Base-by-base conservation (phyloP, 2,888 invertebrate species). In the Thereva unica region DNA sequence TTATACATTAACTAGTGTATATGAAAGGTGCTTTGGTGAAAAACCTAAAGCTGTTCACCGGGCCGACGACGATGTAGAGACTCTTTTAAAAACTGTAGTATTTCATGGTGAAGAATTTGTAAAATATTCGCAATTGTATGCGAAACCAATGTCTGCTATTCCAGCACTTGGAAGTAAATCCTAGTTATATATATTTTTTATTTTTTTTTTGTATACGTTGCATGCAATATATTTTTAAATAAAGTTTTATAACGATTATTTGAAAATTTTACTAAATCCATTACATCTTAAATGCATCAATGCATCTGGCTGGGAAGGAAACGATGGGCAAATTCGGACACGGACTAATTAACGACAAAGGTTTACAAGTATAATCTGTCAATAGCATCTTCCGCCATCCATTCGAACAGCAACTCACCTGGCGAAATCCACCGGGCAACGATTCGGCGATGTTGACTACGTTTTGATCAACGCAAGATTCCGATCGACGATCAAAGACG, bases 41-140 rank as follows among this genome's bases (percentile, higher is more conserved):
- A 74, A 82, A 9, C 80, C 84, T 0, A 53, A 72, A 3, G 76
- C 82, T 73, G 80, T 84, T 0, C 91, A 92, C 75, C 82, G 83
- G 70, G 90, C 91, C 1, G 91, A 91, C 78, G 83, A 78, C 1
- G 91, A 92, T 77, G 88, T 88, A 41, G 71, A 84, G 3, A 85
- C 85, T 82, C 78, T 91, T 57, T 75, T 89, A 8, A 82, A 85
- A 71, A 86, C 89, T 75, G 85, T 87, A 4, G 78, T 84, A 35
- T 82, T 83, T 6, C 78, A 84, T 54, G 85, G 85, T 56, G 75
- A 84, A 5, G 78, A 82, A 45, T 90, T 91, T 76, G 71, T 87
- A 0, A 76, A 82, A 1, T 89, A 87, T 71, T 76, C 78, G 3
- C 76, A 77, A 59, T 71, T 75, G 10, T 75, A 78, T 61, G 76